phyloP scores from a whole-genome alignment of 64 coral and sea anemone species.

The Catalaphyllia jardinei region DNA sequence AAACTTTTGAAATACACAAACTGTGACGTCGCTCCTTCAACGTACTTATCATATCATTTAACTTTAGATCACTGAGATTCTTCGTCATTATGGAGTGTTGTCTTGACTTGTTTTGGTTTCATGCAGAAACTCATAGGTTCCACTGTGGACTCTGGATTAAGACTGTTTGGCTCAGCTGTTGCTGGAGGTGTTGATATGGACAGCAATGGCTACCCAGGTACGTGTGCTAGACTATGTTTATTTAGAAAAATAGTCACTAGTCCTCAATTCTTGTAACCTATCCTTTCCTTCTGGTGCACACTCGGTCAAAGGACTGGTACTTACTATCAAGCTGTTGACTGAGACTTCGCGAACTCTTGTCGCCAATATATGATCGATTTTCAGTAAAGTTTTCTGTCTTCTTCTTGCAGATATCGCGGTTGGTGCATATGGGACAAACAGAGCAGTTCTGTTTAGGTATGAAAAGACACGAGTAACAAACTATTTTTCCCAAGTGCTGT shows the following conservation, averaged over 20 bases:
- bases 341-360: neutral
- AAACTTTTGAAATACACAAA: too few relatives aligned
- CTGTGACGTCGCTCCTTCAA: too few relatives aligned
- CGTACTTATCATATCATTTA: too few relatives aligned
- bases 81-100: too few relatives aligned
- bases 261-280: too few relatives aligned
- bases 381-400: neutral
- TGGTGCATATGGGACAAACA: conserved; percentile 21
- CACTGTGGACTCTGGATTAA: neutral
- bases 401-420: neutral
- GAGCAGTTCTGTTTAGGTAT: conserved; percentile 14
- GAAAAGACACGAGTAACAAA: neutral
- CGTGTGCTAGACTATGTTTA: neutral
- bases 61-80: too few relatives aligned
- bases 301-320: too few relatives aligned
- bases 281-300: too few relatives aligned
- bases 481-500: neutral
- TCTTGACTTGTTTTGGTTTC: too few relatives aligned
- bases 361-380: neutral
- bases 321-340: neutral
- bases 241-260: neutral
- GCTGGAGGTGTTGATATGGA: conserved; percentile 20
- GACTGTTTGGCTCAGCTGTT: neutral
- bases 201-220: conserved; percentile 6
- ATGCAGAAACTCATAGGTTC: conserved; percentile 12